Evolutionary conservation across 2,113 vertebrate species (phyloP).

Genomic region (Pelecanoides urinatrix): DNA sequence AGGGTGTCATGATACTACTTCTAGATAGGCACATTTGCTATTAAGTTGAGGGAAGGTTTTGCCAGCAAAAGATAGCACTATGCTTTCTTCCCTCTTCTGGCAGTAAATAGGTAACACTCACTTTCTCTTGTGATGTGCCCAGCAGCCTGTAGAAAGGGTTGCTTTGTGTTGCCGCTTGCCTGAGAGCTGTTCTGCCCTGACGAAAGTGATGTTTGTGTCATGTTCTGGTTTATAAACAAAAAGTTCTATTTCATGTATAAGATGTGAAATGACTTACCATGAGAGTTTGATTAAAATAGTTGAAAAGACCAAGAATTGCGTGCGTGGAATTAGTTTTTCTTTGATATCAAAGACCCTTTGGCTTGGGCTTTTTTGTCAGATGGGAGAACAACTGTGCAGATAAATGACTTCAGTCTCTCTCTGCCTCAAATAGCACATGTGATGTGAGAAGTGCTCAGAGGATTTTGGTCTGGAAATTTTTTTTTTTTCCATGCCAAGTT

Average conservation of each 20-base stretch:
- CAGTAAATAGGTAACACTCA: not conserved
- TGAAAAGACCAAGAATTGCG: not conserved
- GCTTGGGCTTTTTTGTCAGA: not conserved
- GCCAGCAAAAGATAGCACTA: not conserved
- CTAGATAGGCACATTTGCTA: not conserved
- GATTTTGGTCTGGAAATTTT: not conserved
- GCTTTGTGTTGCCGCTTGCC: not conserved
- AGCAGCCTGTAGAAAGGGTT: not conserved
- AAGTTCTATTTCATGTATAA: not conserved
- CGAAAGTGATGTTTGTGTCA: not conserved
- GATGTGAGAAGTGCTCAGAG: not conserved
- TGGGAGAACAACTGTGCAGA: not conserved
- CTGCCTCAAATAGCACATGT: not conserved
- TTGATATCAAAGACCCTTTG: constrained; percentile 21
- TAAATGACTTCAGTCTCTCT: not conserved
- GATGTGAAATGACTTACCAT: not conserved
- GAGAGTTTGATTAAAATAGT: constrained; percentile 17
- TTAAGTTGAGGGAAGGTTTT: not conserved
- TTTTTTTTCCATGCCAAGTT: not conserved
- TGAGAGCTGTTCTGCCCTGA: not conserved
- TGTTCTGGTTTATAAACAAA: constrained; percentile 27
- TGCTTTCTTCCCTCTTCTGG: not conserved
- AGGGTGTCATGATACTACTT: not conserved
- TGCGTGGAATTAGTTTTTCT: constrained; percentile 5
- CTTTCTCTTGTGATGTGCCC: not conserved